These are phyloP conservation scores for Phortica variegata DNA, from an alignment of 1,140 invertebrate genomes.

Conservation along the genomic window DNA sequence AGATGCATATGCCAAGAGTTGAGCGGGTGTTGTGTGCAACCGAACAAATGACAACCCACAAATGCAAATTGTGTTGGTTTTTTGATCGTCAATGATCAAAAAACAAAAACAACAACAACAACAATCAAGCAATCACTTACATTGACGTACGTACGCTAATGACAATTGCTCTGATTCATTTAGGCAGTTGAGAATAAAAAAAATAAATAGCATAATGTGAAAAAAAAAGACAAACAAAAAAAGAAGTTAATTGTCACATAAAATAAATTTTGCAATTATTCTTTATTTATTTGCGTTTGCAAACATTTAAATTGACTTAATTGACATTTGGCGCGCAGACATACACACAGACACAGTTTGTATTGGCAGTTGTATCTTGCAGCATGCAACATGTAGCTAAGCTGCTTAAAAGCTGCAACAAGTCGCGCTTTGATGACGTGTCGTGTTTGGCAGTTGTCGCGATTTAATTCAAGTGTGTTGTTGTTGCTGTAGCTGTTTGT, in stretches of 20 bases:
- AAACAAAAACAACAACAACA: too few relatives aligned
- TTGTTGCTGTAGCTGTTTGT: too few relatives aligned
- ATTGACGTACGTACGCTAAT: conserved; percentile 16
- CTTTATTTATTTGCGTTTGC: conserved; percentile 26
- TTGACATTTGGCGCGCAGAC: conserved; percentile 27
- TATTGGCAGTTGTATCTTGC: neutral
- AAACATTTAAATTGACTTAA: conserved; percentile 40
- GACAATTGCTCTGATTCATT: conserved; percentile 22
- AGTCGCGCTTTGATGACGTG: conserved; percentile 25
- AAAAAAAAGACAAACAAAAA: too few relatives aligned
- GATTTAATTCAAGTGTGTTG: too few relatives aligned
- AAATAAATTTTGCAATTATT: conserved; percentile 31
- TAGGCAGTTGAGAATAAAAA: neutral
- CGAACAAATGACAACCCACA: too few relatives aligned
- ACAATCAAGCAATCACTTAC: too few relatives aligned
- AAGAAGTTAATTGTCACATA: conserved; percentile 1
- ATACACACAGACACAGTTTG: neutral
- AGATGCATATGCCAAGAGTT: too few relatives aligned
- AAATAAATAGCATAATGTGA: too few relatives aligned
- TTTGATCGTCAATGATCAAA: too few relatives aligned
- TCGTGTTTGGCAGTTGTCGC: conserved; percentile 10
- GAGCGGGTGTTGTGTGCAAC: too few relatives aligned
- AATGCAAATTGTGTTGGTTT: too few relatives aligned
- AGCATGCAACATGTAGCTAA: neutral
- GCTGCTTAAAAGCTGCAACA: neutral